These are phyloP conservation scores for Andrena flavipes DNA, from an alignment of 2,888 invertebrate genomes.

Conservation along the genomic window DNA sequence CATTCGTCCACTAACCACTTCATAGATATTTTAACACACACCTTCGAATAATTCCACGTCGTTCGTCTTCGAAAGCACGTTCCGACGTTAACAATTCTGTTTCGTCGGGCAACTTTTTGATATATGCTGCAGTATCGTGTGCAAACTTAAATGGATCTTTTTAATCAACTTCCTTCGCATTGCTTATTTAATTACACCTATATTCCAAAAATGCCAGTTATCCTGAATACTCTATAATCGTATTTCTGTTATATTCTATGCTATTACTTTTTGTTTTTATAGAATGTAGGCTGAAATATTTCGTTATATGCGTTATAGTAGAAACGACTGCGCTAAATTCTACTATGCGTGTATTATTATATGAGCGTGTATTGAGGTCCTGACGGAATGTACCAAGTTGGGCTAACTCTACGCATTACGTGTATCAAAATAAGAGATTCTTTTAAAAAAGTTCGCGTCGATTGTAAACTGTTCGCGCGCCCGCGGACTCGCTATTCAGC, in stretches of 20 bases:
- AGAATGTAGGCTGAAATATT: conserved; percentile 13
- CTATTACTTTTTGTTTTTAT: conserved; percentile 10
- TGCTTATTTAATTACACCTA: background rate
- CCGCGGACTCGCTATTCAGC: conserved; percentile 12
- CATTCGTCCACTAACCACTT: background rate
- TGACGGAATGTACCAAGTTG: conserved; percentile 62
- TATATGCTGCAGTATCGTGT: background rate
- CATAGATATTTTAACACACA: background rate
- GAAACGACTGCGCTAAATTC: conserved; percentile 40
- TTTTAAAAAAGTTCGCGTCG: conserved; percentile 25
- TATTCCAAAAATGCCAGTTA: background rate
- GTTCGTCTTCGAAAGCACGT: background rate
- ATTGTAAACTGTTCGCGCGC: conserved; percentile 35
- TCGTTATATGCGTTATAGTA: conserved; percentile 45
- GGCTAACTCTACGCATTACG: conserved; percentile 43
- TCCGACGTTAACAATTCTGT: background rate
- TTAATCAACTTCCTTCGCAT: background rate
- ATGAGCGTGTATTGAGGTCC: conserved; percentile 54
- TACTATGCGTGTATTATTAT: conserved; percentile 32
- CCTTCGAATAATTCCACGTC: background rate
- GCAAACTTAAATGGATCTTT: background rate
- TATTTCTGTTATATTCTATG: conserved; percentile 15
- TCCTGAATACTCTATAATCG: background rate
- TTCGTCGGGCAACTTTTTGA: background rate
- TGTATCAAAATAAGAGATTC: conserved; percentile 45